phyloP scores from a whole-genome alignment of 1,140 invertebrate genomes.

The Drosophila insularis region DNA sequence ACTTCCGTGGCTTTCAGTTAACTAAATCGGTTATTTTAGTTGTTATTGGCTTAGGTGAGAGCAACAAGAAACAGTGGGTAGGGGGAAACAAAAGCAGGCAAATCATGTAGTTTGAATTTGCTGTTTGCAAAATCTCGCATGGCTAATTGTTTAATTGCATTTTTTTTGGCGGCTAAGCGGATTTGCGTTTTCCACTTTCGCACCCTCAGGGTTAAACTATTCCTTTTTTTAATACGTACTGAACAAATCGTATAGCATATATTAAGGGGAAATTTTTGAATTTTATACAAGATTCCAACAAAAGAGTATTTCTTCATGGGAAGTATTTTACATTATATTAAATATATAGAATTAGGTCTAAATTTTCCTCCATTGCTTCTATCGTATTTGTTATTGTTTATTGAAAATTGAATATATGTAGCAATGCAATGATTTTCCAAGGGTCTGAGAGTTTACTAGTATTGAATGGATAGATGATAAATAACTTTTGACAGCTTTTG shows the following conservation, averaged over 20 bases:
- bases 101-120: constrained; percentile 20
- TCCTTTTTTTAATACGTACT: neutral
- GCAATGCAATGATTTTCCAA: neutral
- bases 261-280: too few species aligned
- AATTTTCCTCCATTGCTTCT: too few species aligned
- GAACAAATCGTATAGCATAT: neutral
- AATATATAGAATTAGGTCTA: too few species aligned
- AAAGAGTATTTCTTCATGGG: too few species aligned
- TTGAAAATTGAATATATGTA: neutral
- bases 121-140: constrained; percentile 30
- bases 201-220: neutral
- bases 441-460: neutral
- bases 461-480: neutral
- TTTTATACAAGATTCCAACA: too few species aligned
- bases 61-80: neutral
- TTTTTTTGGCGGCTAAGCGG: constrained; percentile 55
- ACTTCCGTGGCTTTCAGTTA: neutral
- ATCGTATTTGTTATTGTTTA: neutral
- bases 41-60: neutral
- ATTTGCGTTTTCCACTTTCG: constrained; percentile 22
- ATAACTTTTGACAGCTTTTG: neutral
- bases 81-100: neutral
- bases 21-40: constrained; percentile 9
- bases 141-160: constrained; percentile 62
- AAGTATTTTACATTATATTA: too few species aligned